Percentiles rank a stretch among this genome's conserved stretches.
These are phyloP conservation scores for Erannis defoliaria DNA, from an alignment of 2,888 invertebrate species.

Conservation along the genomic window DNA sequence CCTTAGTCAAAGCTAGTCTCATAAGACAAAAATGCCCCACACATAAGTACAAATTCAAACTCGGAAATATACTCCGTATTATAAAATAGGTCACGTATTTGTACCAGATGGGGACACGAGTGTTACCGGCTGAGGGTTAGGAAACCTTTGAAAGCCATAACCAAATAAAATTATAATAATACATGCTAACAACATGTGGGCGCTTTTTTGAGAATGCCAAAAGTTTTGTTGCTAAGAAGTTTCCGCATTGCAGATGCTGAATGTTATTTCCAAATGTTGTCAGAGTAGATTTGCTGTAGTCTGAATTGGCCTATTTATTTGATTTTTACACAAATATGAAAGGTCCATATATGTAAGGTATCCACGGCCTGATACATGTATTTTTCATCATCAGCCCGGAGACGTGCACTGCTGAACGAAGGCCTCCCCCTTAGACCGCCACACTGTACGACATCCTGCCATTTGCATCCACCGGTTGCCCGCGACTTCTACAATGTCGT, in stretches of 20 bases:
- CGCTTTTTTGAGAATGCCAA: conserved; percentile 4
- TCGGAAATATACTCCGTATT: conserved; percentile 7
- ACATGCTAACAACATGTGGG: conserved; percentile 22
- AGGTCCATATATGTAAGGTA: no score
- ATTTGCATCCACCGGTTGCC: no score
- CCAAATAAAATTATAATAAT: conserved; percentile 33
- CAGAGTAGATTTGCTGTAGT: not conserved
- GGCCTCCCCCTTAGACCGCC: no score
- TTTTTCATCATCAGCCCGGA: no score
- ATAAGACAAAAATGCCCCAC: not conserved
- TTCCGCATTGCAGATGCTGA: conserved; percentile 27
- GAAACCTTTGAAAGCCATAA: conserved; percentile 28
- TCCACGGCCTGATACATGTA: no score
- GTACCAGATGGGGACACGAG: conserved; percentile 28
- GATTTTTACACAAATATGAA: no score
- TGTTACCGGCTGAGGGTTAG: conserved; percentile 20
- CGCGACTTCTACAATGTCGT: no score
- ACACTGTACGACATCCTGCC: no score
- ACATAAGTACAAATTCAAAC: conserved; percentile 4
- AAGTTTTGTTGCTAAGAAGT: conserved; percentile 11
- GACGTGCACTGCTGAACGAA: no score
- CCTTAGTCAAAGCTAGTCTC: not conserved
- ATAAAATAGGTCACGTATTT: conserved; percentile 32
- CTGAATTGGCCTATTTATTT: no score
- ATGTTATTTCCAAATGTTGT: not conserved